These are phyloP conservation scores for Arizona elegans DNA, from an alignment of 2,113 vertebrate genomes.

Conservation along the genomic window DNA sequence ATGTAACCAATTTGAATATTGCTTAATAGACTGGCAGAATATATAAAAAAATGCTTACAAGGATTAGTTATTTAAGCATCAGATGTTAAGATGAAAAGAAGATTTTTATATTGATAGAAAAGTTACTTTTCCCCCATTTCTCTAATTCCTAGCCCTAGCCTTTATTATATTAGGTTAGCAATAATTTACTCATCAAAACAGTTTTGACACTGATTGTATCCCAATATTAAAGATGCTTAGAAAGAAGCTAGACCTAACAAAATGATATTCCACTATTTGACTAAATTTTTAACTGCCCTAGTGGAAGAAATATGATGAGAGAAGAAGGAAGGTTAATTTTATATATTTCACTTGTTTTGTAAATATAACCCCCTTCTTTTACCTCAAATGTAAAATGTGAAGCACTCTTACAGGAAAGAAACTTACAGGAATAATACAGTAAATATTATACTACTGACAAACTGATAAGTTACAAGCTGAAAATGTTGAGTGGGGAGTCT, in stretches of 20 bases:
- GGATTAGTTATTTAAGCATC: neutral
- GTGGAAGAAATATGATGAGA: neutral
- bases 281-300: neutral
- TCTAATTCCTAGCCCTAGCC: neutral
- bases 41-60: neutral
- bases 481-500: neutral
- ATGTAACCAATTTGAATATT: neutral
- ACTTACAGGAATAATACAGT: neutral
- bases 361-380: neutral
- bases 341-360: neutral
- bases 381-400: neutral
- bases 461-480: neutral
- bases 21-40: neutral
- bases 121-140: neutral
- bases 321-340: neutral
- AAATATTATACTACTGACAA: neutral
- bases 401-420: neutral
- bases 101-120: neutral
- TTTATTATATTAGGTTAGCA: neutral
- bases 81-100: neutral
- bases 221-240: neutral
- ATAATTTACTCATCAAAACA: neutral
- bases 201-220: neutral
- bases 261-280: neutral
- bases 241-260: neutral